Evolutionary conservation across 2,888 invertebrate genomes (phyloP).

Genomic region (Drosophila meridionalis): DNA sequence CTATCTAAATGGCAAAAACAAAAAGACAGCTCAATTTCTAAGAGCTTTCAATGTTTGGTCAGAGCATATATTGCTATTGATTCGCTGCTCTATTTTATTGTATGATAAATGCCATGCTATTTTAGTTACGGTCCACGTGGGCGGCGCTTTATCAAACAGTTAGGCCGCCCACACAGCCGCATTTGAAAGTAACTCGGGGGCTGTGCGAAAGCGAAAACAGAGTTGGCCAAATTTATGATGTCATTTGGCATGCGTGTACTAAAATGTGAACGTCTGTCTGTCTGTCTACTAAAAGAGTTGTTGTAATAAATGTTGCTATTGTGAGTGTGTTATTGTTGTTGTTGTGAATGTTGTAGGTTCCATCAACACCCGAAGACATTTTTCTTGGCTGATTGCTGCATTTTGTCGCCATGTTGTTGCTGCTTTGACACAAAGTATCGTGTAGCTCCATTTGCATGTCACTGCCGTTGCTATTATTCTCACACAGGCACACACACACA

Average conservation of each 20-base stretch:
- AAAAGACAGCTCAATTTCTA: neutral
- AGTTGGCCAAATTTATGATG: conserved; percentile 71
- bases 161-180: conserved; percentile 22
- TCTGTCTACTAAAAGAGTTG: conserved; percentile 44
- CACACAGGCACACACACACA: conserved; percentile 11
- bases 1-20: neutral
- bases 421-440: conserved; percentile 75
- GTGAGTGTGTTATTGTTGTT: conserved; percentile 11
- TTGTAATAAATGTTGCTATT: conserved; percentile 5
- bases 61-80: conserved; percentile 12
- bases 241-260: conserved; percentile 78
- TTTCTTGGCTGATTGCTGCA: conserved; percentile 71
- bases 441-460: conserved; percentile 70
- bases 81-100: conserved; percentile 44
- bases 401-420: conserved; percentile 61
- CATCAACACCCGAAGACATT: conserved; percentile 61
- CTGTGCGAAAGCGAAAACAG: conserved; percentile 19
- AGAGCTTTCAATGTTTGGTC: neutral
- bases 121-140: conserved; percentile 34
- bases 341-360: conserved; percentile 15
- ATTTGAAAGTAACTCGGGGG: conserved; percentile 10
- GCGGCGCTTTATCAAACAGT: conserved; percentile 48
- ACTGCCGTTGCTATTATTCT: conserved; percentile 42
- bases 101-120: conserved; percentile 63
- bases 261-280: conserved; percentile 42